Evolutionary conservation across 2,113 vertebrate genomes (phyloP).

Genomic region (Percina caprodes): DNA sequence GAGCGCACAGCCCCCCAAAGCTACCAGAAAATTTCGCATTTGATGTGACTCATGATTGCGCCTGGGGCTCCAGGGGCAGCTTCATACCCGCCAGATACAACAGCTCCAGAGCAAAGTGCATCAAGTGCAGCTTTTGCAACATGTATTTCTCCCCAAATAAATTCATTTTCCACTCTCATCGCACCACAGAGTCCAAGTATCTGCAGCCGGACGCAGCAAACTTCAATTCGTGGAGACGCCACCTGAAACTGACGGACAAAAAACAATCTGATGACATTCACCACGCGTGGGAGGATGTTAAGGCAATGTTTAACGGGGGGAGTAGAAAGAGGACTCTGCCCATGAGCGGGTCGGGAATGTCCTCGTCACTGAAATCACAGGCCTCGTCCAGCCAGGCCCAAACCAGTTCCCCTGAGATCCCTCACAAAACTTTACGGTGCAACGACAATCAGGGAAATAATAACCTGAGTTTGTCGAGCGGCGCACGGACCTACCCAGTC

Average conservation of each 20-base stretch:
- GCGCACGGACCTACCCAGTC: slow-evolving; percentile 91
- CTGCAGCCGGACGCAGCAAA: slow-evolving; percentile 93
- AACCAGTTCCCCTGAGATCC: slow-evolving; percentile 79
- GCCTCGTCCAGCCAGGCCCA: slow-evolving; percentile 73
- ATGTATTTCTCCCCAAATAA: slow-evolving; percentile 96
- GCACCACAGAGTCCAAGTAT: slow-evolving; percentile 92
- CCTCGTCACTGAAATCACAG: slow-evolving; percentile 77
- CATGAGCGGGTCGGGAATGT: slow-evolving; percentile 78
- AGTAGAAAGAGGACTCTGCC: slow-evolving; percentile 94
- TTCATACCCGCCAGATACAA: slow-evolving; percentile 94
- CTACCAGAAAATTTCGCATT: slow-evolving; percentile 94
- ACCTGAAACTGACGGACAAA: slow-evolving; percentile 92
- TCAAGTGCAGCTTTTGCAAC: slow-evolving; percentile 92
- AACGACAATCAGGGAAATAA: slow-evolving; percentile 78
- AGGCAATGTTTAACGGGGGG: slow-evolving; percentile 98
- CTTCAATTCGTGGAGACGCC: slow-evolving; percentile 94
- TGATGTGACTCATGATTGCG: slow-evolving; percentile 93
- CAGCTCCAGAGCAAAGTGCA: slow-evolving; percentile 94
- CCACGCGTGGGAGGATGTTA: slow-evolving; percentile 97
- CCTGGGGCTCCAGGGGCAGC: slow-evolving; percentile 91
- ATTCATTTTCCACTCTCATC: slow-evolving; percentile 94
- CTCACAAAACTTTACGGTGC: slow-evolving; percentile 85
- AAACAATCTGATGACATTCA: slow-evolving; percentile 88
- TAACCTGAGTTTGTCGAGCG: slow-evolving; percentile 74
- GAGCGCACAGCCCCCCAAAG: slow-evolving; percentile 90